These are phyloP conservation scores for Lasioglossum albipes DNA, from an alignment of 1,140 invertebrate genomes.

Conservation along the genomic window DNA sequence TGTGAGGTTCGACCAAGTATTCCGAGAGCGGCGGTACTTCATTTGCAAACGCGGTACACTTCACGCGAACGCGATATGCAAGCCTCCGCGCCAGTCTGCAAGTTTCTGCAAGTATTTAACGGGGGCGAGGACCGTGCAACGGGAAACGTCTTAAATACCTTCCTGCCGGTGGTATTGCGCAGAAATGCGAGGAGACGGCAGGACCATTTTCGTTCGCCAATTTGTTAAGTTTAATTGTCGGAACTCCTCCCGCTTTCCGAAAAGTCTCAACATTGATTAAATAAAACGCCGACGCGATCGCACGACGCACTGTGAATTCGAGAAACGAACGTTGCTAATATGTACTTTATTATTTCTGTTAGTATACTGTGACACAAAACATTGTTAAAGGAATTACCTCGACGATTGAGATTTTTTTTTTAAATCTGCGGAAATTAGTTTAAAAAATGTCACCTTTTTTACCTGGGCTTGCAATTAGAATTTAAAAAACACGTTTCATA, in stretches of 20 bases:
- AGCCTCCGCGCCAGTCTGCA: not conserved
- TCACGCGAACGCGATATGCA: not conserved
- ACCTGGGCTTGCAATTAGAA: no score
- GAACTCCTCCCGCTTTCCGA: not conserved
- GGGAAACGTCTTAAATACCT: not conserved
- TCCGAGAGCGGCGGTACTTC: conserved; percentile 49
- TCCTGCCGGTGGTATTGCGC: not conserved
- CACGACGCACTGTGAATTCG: no score
- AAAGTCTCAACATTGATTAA: not conserved
- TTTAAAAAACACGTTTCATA: no score
- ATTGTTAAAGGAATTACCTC: no score
- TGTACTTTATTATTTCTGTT: no score
- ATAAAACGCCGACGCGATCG: no score
- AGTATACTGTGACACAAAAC: no score
- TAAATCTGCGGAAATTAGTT: no score
- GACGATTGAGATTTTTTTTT: no score
- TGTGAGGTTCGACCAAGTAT: conserved; percentile 37
- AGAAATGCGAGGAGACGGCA: not conserved
- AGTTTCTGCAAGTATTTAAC: conserved; percentile 13
- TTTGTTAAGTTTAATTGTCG: not conserved
- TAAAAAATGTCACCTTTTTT: no score
- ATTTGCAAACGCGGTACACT: conserved; percentile 17
- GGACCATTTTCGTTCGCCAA: not conserved
- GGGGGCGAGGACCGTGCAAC: not conserved
- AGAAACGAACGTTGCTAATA: no score